Evolutionary conservation across 2,797 vertebrate species (phyloP), one percentile per base, ranked within the genome.

Genomic region (Cryptoprocta ferox): DNA sequence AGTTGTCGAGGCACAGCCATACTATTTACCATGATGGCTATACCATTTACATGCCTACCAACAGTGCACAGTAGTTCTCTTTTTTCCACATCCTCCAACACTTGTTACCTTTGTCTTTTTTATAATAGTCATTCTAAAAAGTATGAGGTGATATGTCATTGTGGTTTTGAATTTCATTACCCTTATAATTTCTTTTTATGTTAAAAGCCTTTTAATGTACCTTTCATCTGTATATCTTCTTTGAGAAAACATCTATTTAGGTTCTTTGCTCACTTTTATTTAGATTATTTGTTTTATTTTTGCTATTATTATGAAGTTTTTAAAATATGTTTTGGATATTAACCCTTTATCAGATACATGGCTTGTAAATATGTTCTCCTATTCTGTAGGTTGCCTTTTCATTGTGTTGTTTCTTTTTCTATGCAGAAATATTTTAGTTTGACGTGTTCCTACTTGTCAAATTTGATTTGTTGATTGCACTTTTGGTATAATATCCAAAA

Each of bases 401-500:
- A 37, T 65, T 65, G 56, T 65, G 30, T 39, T 63, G 39, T 79
- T 89, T 89, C n/a, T 78, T 78, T 89, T 50, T 26, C 42, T 79
- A 9, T 30, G 59, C 26, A 66, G 32, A 89, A 30, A 16, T 2
- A 35, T 65, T 65, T 65, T 30, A 65, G n/a, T 89, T 89, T 48
- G 59, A 78, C 37, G 42, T 89, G 15, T 61, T 61, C 24, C 66
- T 12, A 73, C 39, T 71, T 35, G 39, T 61, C 26, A n/a, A 91
- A 32, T 82, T 35, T 82, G 50, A 71, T 61, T 91, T 91, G 66
- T 21, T 59, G 50, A 50, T 91, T 71, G 50, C 70, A 30, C 30
- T 71, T 89, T 91, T 59, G 30, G 50, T 81, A 53, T 91, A 78
- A 81, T 81, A 70, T 81, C 8, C 26, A 91, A 90, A 50, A 90